Conservation (phyloP, 2,797 vertebrate genomes). For the Acipenser transmontanus region DNA sequence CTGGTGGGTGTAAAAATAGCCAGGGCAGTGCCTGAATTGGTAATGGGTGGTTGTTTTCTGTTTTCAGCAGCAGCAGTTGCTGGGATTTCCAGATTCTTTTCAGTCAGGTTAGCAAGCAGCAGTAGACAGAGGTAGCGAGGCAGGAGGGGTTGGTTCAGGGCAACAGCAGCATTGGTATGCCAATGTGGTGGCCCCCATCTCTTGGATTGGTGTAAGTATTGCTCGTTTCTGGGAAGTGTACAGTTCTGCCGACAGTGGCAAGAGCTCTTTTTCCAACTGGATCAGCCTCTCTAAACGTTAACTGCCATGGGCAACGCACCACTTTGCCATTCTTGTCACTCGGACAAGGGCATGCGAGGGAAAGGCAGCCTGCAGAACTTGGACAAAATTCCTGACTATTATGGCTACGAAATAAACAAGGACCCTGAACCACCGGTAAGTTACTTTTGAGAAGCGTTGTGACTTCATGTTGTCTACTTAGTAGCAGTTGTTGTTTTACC, state of each 20-base stretch:
- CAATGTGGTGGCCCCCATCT: too few species aligned
- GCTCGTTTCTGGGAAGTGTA: too few species aligned
- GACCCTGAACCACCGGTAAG: conserved; percentile 52
- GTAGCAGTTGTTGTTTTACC: too few species aligned
- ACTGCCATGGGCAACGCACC: conserved; percentile 81
- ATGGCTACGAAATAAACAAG: conserved; percentile 49
- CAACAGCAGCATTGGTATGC: too few species aligned
- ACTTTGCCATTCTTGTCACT: conserved; percentile 69
- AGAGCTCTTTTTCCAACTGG: too few species aligned
- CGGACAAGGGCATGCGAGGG: conserved; percentile 51
- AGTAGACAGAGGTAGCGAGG: too few species aligned
- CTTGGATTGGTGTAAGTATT: too few species aligned
- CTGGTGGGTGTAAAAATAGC: conserved; percentile 96
- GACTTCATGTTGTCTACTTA: too few species aligned
- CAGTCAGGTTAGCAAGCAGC: background rate
- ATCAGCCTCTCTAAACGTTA: background rate
- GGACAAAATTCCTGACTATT: conserved; percentile 63
- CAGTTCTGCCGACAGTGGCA: too few species aligned
- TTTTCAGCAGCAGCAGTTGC: conserved; percentile 59
- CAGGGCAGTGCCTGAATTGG: conserved; percentile 63
- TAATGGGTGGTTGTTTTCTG: conserved; percentile 60
- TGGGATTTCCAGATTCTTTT: conserved; percentile 39
- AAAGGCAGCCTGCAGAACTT: conserved; percentile 49
- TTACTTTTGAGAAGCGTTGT: conserved; percentile 11
- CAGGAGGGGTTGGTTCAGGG: too few species aligned